Evolutionary conservation across 1,140 invertebrate genomes (phyloP).

Genomic region (Apis mellifera): Amel_HAv3.1 CM009931.2:7684001-7684500

Average conservation of each 20-base stretch:
- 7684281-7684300: too few species aligned
- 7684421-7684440: too few species aligned
- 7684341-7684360: too few species aligned
- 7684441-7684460: too few species aligned
- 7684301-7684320: not conserved
- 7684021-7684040: not conserved
- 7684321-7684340: too few species aligned
- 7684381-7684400: too few species aligned
- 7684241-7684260: not conserved
- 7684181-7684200: not conserved
- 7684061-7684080: not conserved
- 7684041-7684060: too few species aligned
- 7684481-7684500: too few species aligned
- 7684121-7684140: not conserved
- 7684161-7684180: not conserved
- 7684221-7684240: not conserved
- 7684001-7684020: not conserved
- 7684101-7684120: not conserved
- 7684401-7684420: too few species aligned
- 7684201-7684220: too few species aligned
- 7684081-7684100: not conserved
- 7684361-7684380: too few species aligned
- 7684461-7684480: not conserved
- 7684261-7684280: not conserved
- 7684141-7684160: not conserved